Conservation (phyloP, 2,113 vertebrate genomes). For the Brachypodius melanocephalos region DNA sequence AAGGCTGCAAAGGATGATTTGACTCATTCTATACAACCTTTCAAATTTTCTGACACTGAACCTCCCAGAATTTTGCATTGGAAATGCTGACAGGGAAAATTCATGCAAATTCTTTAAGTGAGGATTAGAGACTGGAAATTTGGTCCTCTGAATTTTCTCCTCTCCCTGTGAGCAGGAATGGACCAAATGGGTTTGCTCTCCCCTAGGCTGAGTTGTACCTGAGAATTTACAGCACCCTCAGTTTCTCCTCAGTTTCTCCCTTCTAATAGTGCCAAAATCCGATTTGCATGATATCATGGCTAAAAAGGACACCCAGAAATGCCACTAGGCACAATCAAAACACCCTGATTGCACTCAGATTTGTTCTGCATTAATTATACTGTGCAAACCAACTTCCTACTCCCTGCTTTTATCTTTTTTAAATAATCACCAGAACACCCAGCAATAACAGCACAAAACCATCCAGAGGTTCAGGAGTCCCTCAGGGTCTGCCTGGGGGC, state of each 20-base stretch:
- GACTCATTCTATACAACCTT: not conserved
- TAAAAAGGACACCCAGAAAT: constrained; percentile 24
- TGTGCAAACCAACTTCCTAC: not conserved
- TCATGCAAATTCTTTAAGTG: not conserved
- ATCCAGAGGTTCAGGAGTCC: not conserved
- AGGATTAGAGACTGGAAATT: not conserved
- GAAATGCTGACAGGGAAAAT: not conserved
- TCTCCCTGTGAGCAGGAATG: not conserved
- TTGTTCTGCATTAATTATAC: constrained; percentile 25
- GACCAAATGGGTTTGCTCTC: not conserved
- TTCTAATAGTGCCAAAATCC: not conserved
- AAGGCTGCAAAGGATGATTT: not conserved
- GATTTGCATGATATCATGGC: not conserved
- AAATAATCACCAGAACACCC: not conserved
- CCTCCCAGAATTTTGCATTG: not conserved
- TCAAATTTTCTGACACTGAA: not conserved
- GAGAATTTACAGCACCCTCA: not conserved
- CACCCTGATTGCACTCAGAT: constrained; percentile 47
- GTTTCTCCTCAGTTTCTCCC: not conserved
- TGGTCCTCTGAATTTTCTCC: not conserved
- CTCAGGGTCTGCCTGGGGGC: not conserved
- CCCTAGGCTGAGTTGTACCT: not conserved
- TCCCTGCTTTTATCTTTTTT: not conserved
- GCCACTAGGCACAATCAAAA: constrained; percentile 40
- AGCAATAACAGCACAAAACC: not conserved